Evolutionary conservation across 2,113 vertebrate species (phyloP), one percentile per base, ranked within the genome.

Genomic region (Rafetus swinhoei): DNA sequence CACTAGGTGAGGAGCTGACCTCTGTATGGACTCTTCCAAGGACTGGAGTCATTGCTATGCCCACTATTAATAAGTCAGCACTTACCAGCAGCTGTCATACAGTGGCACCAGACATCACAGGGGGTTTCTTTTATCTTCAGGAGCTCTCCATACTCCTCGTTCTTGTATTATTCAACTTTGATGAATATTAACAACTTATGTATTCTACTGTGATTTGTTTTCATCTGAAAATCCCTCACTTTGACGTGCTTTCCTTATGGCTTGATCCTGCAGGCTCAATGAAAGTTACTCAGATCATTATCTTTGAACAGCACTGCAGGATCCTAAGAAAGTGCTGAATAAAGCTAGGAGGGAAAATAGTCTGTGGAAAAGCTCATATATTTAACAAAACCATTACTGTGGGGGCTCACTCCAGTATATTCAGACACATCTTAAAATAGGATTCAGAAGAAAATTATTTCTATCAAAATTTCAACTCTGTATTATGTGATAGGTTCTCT

Each of bases 211-310:
- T 9, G 24, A 24, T 29, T 16, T 74, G 24, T 82, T 84, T 60
- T 76, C n/a, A 39, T 13, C 53, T 50, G 29, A 89, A 90, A 89
- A 53, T 50, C 3, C 35, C 53, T 4, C 3, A 35, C 62, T 1
- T 62, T 72, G 2, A 0, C 59, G 6, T 5, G 5, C 0, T 69
- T 87, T 83, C 45, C 76, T 89, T 0, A 0, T 8, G 69, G 24
- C 79, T 82, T 53, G 55, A 39, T 29, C 35, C 7, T 29, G 8
- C 1, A 56, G 53, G 8, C 1, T 62, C 25, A 62, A 25, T 2
- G 12, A 62, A 62, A 62, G 59, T 62, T 62, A 39, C n/a, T 29
- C 3, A 87, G 1, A 90, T 5, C 60, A 72, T 8, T 52, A 81
- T 18, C 62, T 69, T 4, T 69, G 65, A 69, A 45, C 45, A 45